Base-by-base conservation (phyloP, 2,888 invertebrate genomes). In the Eupithecia tripunctaria region DNA sequence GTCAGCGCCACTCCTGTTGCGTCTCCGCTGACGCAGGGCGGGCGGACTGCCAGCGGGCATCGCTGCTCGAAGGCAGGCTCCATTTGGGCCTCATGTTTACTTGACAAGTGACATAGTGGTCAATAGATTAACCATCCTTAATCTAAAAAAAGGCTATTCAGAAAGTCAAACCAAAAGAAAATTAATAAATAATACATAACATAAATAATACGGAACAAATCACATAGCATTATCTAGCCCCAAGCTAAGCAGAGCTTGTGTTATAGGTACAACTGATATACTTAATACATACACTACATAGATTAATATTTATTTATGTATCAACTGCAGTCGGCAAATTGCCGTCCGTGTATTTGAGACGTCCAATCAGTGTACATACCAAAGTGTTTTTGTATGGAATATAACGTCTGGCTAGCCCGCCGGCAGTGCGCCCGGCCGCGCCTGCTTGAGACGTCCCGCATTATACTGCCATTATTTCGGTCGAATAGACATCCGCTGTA, bases 391-490 rank as follows among this genome's bases (percentile, higher is more conserved):
- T n/a, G n/a, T 47, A 38, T 14, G 38, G 38, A 38, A 7, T 38
- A 12, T 36, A 12, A 38, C 2, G 38, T 12, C 12, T 1, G 0
- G 38, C 12, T 27, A 18, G 27, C 6, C 29, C 67, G 68, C 70
- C 38, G 8, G 14, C 51, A 74, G 64, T 51, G 18, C 0, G 25
- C 68, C 66, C 21, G 71, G n/a, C 74, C 68, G 38, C 51, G 60
- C 59, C 69, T 71, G 74, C 74, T 70, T 67, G 67, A 70, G 71
- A 70, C 71, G 59, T 63, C 69, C 60, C 69, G 71, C 63, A 69
- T 69, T 32, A 66, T 38, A 51, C 71, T 65, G 69, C 63, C n/a
- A 74, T 74, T 74, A 74, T 71, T 41, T 71, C 74, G 66, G 38
- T 69, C 63, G 32, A 71, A 69, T 74, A 63, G 67, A 27, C 71